phyloP scores from a whole-genome alignment of 2,888 invertebrate species.

The Drosophila sordidula region DNA sequence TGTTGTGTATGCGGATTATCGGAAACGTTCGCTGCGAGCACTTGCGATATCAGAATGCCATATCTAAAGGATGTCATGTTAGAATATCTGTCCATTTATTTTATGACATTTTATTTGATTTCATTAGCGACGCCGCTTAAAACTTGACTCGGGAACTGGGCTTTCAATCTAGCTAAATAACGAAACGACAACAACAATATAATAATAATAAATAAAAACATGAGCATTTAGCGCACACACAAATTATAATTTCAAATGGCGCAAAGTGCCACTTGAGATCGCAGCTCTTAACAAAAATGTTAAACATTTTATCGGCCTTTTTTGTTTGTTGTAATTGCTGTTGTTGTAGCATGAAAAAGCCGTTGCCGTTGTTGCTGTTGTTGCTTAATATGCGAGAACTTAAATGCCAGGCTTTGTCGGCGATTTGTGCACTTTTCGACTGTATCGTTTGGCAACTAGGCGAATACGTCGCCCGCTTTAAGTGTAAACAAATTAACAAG shows the following conservation, averaged over 20 bases:
- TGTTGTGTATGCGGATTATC: slow-evolving; percentile 44
- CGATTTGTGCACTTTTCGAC: slow-evolving; percentile 55
- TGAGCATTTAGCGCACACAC: slow-evolving; percentile 72
- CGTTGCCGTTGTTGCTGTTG: slow-evolving; percentile 24
- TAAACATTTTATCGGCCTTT: slow-evolving; percentile 67
- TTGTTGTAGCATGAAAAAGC: neutral
- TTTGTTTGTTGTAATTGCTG: slow-evolving; percentile 30
- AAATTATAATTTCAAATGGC: slow-evolving; percentile 80
- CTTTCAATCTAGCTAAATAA: slow-evolving; percentile 25
- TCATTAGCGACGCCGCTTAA: slow-evolving; percentile 59
- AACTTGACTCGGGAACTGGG: slow-evolving; percentile 28
- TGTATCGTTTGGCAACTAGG: slow-evolving; percentile 52
- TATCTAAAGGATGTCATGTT: slow-evolving; percentile 76
- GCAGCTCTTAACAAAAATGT: slow-evolving; percentile 68
- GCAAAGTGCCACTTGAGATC: slow-evolving; percentile 75
- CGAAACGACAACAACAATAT: slow-evolving; percentile 30
- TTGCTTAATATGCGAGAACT: slow-evolving; percentile 66
- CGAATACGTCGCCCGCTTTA: slow-evolving; percentile 53
- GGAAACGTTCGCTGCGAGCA: slow-evolving; percentile 47
- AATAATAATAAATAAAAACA: slow-evolving; percentile 50
- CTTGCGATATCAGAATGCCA: slow-evolving; percentile 55
- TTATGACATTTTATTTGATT: slow-evolving; percentile 66
- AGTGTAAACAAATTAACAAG: slow-evolving; percentile 80
- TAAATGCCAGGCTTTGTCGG: slow-evolving; percentile 69
- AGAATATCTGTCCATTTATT: slow-evolving; percentile 61